Evolutionary conservation across 1,140 invertebrate genomes (phyloP).

Genomic region (Ceratina japonica): DNA sequence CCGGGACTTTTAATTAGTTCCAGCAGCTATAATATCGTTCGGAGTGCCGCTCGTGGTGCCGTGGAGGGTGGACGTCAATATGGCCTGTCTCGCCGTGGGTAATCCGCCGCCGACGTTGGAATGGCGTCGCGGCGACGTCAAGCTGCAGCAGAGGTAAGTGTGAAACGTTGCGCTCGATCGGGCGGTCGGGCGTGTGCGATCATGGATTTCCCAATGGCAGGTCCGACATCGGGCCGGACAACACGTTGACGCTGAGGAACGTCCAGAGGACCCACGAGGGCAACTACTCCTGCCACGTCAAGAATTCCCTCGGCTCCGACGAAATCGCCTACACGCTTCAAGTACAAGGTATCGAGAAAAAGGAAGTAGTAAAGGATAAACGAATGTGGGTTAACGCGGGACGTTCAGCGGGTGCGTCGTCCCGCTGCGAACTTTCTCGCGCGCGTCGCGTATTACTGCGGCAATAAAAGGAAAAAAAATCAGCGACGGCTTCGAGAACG

Average conservation of each 20-base stretch:
- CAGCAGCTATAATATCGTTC: constrained; percentile 83
- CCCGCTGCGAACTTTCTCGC: neutral
- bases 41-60: constrained; percentile 79
- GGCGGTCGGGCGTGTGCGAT: neutral
- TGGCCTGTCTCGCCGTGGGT: constrained; percentile 83
- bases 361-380: neutral
- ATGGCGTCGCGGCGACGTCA: constrained; percentile 78
- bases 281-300: constrained; percentile 83
- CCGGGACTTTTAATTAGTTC: constrained; percentile 76
- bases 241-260: constrained; percentile 81
- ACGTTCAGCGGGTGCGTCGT: no score
- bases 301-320: constrained; percentile 82
- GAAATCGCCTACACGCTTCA: constrained; percentile 82
- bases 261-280: constrained; percentile 82
- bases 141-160: constrained; percentile 73
- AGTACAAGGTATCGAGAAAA: constrained; percentile 79
- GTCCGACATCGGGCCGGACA: constrained; percentile 80
- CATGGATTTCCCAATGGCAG: constrained; percentile 53
- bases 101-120: constrained; percentile 79
- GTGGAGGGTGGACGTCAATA: constrained; percentile 80
- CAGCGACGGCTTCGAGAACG: neutral
- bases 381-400: constrained; percentile 2
- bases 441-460: neutral
- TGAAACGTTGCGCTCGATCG: neutral
- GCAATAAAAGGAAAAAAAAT: neutral